Base-by-base conservation (phyloP, 2,888 invertebrate genomes). In the Zelleria hepariella region DNA sequence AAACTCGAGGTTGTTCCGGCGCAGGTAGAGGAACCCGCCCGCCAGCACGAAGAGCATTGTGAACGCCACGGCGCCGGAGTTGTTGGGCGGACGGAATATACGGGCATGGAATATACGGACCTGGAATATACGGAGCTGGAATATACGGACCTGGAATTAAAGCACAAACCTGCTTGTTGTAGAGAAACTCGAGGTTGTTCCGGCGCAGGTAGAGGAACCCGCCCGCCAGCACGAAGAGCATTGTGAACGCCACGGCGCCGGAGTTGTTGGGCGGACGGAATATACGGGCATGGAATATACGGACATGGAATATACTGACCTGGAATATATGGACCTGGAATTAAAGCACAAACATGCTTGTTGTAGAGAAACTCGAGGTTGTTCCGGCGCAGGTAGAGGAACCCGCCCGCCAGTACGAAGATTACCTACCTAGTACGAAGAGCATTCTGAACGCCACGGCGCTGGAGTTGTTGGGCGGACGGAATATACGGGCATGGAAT, bases 211-310 rank as follows among this genome's bases (percentile, higher is more conserved):
- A 99, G 51, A 99, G 90, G 74, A 99, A 94, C 26, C 96, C 97
- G 58, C 94, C 97, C n/a, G 98, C 92, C 26, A 99, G 85, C 5
- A 94, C 91, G 65, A 95, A 93, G 6, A 99, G 88, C 73, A 98
- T 93, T 1, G 95, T 87, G 68, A 99, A 91, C 1, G 97, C 97
- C 49, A 98, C 92, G 0, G 97, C 97, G 20, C 97, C 98, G 0
- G 98, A 97, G 80, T 99, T 99, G 82, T 98, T 99, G 60, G 99
- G 99, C 62, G 99, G 99, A 61, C 99, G 93, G 90, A 99, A 96
- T 58, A 99, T 92, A 67, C 97, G 92, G 67, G 99, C 95, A 95
- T 97, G 83, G 51, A 82, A 82, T n/a, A n/a, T n/a, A n/a, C n/a
- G n/a, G n/a, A n/a, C n/a, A n/a, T n/a, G n/a, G n/a, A n/a, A n/a